Evolutionary conservation across 2,888 invertebrate genomes (phyloP).

Genomic region (Subacronicta megacephala): DNA sequence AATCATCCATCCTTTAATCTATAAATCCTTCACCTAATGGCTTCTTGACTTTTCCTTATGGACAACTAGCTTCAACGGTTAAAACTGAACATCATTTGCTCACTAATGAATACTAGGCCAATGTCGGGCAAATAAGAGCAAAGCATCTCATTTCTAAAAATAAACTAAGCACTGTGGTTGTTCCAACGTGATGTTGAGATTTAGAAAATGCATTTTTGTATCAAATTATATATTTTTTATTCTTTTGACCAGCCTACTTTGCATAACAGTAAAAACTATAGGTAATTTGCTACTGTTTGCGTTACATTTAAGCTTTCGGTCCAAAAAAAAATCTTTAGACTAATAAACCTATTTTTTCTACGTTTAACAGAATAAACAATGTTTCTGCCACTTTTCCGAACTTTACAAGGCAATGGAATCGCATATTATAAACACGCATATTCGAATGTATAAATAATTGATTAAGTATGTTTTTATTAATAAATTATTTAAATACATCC

Average conservation of each 20-base stretch:
- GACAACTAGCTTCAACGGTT: no score
- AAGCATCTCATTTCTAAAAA: background rate
- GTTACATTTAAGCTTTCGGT: no score
- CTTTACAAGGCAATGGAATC: background rate
- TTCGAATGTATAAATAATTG: no score
- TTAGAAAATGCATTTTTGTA: slow-evolving; percentile 7
- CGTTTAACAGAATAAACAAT: no score
- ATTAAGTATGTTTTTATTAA: slow-evolving; percentile 7
- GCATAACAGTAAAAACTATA: slow-evolving; percentile 2
- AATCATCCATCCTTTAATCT: no score
- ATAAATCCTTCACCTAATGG: no score
- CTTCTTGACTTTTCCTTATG: no score
- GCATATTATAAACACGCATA: slow-evolving; percentile 9
- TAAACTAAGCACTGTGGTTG: background rate
- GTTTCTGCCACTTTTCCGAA: no score
- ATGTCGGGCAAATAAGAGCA: background rate
- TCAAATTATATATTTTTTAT: slow-evolving; percentile 9
- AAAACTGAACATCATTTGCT: no score
- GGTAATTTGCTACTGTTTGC: no score
- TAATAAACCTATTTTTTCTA: no score
- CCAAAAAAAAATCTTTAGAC: no score
- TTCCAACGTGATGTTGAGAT: background rate
- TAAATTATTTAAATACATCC: slow-evolving; percentile 12
- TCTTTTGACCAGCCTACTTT: background rate
- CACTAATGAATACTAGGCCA: background rate